phyloP scores from a whole-genome alignment of 2,797 vertebrate genomes.

The Podarcis siculus region DNA sequence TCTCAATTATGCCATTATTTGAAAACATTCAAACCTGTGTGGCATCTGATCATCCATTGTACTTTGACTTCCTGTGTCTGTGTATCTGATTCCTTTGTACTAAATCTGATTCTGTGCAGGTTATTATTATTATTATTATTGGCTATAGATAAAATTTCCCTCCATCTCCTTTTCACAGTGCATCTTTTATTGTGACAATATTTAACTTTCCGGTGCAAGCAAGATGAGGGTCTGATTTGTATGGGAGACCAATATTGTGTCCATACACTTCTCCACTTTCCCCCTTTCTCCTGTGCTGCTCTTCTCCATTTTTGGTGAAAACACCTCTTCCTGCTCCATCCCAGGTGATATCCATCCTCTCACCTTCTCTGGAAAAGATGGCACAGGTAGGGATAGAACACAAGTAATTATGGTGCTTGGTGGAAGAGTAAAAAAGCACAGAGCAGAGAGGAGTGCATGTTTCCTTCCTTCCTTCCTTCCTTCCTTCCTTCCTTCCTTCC shows the following conservation, averaged over 20 bases:
- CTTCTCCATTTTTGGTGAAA: neutral
- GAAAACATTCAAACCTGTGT: neutral
- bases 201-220: neutral
- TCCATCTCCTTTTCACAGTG: neutral
- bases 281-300: neutral
- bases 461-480: too few species aligned
- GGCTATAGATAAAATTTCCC: neutral
- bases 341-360: neutral
- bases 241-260: neutral
- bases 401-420: neutral
- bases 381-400: neutral
- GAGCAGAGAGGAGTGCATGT: neutral
- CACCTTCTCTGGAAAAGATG: slow-evolving; percentile 46
- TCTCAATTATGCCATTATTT: neutral
- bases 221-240: neutral
- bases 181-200: neutral
- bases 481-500: neutral
- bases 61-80: neutral
- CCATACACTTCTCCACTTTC: accelerated
- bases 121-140: neutral
- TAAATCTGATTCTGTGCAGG: neutral
- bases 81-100: neutral
- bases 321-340: slow-evolving; percentile 8
- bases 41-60: neutral
- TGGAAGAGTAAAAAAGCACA: accelerated